Base-by-base conservation (phyloP, 92 coral and sea anemone species). In the Actinernus sp. region DNA sequence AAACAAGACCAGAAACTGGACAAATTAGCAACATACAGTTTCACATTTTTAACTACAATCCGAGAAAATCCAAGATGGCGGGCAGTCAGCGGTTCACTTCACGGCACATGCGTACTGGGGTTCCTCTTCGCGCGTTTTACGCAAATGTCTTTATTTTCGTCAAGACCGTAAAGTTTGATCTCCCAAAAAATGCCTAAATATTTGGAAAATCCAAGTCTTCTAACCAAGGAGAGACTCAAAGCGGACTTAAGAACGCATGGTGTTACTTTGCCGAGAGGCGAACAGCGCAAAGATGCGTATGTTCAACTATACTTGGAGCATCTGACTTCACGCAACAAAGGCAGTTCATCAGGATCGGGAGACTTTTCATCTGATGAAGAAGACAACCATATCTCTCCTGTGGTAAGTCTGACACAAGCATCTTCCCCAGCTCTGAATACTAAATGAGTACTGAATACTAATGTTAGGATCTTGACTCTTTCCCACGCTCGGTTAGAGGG, bases 221-320 rank as follows among this genome's bases (percentile, higher is more conserved):
- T 95, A 12, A 95, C 99, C 40, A 95, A 95, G 36, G 97, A 90
- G n/a, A 74, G 78, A 47, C 82, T 95, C 17, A 95, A 95, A 45
- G 43, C 70, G 46, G 99, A 88, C 1, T 68, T 95, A 18, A 73
- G 55, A 49, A 76, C 85, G 2, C 90, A 91, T 38, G 97, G 97
- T 6, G 41, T 95, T 20, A 54, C 74, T 8, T 49, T 95, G 38
- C 99, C 99, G 53, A 74, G 68, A 54, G 68, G 87, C 29, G 99
- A 95, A 31, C 97, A 87, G 55, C 83, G 49, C 33, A 95, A 95
- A 28, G 92, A 89, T 39, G 83, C 84, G 18, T 95, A 95, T 29
- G 97, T 95, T 31, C 78, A 76, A 17, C 60, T 95, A 38, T 95
- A 95, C 41, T 47, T 70, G 43, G 82, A 95, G 57, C 88, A 79